Conservation (phyloP, 2,113 vertebrate species). For the Mobula hypostoma region DNA sequence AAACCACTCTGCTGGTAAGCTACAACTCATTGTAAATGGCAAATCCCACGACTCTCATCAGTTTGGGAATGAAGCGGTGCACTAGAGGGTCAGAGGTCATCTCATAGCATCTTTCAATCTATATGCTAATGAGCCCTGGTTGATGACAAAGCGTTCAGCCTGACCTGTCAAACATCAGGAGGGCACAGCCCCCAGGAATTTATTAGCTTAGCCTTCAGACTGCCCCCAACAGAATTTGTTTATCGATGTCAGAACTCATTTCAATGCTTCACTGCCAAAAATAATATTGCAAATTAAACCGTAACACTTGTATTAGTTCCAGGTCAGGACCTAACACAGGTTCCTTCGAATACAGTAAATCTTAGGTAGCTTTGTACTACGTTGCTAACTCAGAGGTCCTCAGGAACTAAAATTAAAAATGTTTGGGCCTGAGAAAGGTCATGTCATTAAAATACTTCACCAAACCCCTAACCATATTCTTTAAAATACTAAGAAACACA, state of each 20-base stretch:
- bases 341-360: neutral
- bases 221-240: neutral
- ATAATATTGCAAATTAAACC: neutral
- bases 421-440: too few relatives aligned
- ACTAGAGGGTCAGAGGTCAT: neutral
- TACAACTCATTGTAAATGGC: neutral
- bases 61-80: neutral
- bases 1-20: neutral
- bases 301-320: neutral
- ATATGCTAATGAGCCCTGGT: neutral
- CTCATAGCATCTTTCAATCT: neutral
- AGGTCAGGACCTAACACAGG: neutral
- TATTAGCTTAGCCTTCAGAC: neutral
- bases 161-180: neutral
- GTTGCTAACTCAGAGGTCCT: too few relatives aligned
- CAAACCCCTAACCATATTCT: too few relatives aligned
- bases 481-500: too few relatives aligned
- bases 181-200: neutral
- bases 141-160: neutral
- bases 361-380: neutral
- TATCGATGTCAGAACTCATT: neutral
- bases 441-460: too few relatives aligned
- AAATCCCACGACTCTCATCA: neutral
- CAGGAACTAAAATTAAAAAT: neutral
- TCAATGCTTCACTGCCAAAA: neutral